Conservation (phyloP, 2,797 vertebrate genomes). For the Nyctibius grandis region DNA sequence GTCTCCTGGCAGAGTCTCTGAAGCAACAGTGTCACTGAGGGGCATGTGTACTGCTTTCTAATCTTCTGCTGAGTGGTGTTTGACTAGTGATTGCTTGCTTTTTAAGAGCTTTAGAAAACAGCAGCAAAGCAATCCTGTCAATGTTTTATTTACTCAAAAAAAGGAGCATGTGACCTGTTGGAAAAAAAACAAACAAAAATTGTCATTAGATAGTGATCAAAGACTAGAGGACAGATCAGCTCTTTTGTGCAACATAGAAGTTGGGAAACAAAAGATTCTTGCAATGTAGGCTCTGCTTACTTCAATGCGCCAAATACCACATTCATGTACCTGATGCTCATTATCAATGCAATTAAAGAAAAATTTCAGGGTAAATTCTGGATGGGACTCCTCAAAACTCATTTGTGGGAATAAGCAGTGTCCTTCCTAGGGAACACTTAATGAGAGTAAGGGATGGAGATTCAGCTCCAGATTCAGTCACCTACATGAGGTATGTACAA, state of each 20-base stretch:
- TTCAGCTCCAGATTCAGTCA: neutral
- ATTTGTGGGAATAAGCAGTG: neutral
- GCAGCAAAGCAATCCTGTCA: neutral
- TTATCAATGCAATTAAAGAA: neutral
- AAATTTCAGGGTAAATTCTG: neutral
- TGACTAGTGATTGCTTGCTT: neutral
- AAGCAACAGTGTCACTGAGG: neutral
- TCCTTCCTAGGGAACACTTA: neutral
- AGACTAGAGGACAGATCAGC: neutral
- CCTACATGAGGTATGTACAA: neutral
- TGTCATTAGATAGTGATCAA: conserved; percentile 7
- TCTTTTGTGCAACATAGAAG: neutral
- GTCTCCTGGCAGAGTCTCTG: neutral
- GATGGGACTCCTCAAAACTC: neutral
- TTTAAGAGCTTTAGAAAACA: neutral
- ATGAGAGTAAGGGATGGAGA: neutral
- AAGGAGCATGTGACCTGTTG: neutral
- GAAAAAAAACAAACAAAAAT: neutral
- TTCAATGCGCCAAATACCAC: neutral
- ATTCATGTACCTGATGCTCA: fast-evolving
- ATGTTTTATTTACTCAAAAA: neutral
- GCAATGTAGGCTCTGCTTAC: neutral
- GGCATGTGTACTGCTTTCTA: fast-evolving
- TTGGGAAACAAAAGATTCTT: neutral
- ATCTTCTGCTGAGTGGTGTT: neutral